Conservation (phyloP, 2,797 vertebrate species). For the Cephalopachus bancanus region DNA sequence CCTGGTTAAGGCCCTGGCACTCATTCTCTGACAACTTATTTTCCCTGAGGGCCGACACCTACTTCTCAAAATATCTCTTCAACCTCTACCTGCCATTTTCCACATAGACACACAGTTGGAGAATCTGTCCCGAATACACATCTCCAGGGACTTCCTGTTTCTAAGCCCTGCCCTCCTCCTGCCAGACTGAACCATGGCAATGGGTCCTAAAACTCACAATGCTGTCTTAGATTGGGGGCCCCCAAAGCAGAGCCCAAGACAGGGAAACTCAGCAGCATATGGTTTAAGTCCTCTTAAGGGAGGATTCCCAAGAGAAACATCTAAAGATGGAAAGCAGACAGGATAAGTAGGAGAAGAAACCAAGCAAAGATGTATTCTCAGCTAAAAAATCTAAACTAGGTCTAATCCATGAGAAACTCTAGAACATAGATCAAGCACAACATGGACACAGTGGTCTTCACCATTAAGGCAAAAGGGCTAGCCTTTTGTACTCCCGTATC, state of each 20-base stretch:
- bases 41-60: not conserved
- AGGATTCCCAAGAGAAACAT: not conserved
- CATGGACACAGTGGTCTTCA: not conserved
- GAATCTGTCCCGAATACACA: not conserved
- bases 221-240: not conserved
- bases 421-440: constrained; percentile 1
- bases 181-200: not conserved
- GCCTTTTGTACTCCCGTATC: not conserved
- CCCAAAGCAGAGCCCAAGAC: not conserved
- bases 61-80: not conserved
- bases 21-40: not conserved
- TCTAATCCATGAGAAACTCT: not conserved
- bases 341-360: not conserved
- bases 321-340: not conserved
- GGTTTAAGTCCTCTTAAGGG: not conserved
- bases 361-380: not conserved
- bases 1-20: not conserved
- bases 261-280: not conserved
- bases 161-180: not conserved
- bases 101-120: not conserved
- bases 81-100: not conserved
- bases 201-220: not conserved
- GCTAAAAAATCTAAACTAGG: constrained; percentile 34
- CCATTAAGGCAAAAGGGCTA: not conserved
- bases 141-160: not conserved